A percentile compares a stretch with the other conserved stretches of the same genome.
Evolutionary conservation across 2,888 invertebrate species (phyloP).

Genomic region (Pyrgus malvae): DNA sequence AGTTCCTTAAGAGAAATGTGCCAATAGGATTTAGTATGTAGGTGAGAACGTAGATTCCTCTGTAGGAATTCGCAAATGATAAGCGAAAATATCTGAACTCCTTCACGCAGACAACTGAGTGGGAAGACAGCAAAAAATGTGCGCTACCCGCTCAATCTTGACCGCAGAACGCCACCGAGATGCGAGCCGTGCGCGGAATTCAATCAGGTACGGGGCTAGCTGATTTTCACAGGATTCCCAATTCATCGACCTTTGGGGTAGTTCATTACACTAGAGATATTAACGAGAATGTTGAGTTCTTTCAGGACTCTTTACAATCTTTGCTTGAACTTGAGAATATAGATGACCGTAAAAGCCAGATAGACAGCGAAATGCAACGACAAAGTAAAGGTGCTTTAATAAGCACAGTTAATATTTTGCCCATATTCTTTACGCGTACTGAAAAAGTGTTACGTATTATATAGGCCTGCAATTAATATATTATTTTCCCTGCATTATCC

Average conservation of each 20-base stretch:
- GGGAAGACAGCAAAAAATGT: constrained; percentile 68
- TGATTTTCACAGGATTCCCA: constrained; percentile 50
- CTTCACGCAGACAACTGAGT: constrained; percentile 52
- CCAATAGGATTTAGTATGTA: constrained; percentile 23
- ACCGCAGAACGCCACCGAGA: constrained; percentile 60
- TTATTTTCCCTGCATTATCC: no score
- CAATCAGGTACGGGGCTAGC: constrained; percentile 58
- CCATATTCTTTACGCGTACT: no score
- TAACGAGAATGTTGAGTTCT: no score
- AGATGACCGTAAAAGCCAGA: no score
- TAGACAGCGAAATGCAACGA: no score
- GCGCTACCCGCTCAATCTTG: constrained; percentile 65
- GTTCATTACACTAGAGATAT: constrained; percentile 14
- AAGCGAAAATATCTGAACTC: constrained; percentile 65
- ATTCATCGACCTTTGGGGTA: constrained; percentile 14
- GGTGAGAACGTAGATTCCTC: constrained; percentile 19
- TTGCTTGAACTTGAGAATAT: no score
- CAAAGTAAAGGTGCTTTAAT: no score
- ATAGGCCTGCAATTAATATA: no score
- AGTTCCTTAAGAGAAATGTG: no score
- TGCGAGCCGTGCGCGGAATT: constrained; percentile 51
- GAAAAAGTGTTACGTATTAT: no score
- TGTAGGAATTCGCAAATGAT: constrained; percentile 53
- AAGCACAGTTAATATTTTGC: no score
- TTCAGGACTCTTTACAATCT: no score